These are phyloP conservation scores for Pemphigus obesinymphae DNA, from an alignment of 1,140 invertebrate species.

Conservation along the genomic window DNA sequence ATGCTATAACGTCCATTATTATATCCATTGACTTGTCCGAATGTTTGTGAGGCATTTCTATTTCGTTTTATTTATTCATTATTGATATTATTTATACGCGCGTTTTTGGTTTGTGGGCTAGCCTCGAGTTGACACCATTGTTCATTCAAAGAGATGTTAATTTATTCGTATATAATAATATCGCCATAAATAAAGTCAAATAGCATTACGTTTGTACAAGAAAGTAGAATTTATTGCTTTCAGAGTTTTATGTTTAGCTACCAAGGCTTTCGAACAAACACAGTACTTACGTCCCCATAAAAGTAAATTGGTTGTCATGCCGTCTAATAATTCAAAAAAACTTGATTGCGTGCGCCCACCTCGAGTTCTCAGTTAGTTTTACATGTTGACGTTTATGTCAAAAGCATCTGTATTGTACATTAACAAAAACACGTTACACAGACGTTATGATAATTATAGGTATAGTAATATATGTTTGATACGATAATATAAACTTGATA, in stretches of 20 bases:
- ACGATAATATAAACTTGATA: background rate
- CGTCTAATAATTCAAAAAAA: constrained; percentile 35
- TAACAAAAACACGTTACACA: background rate
- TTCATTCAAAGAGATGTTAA: constrained; percentile 26
- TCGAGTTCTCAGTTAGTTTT: constrained; percentile 7
- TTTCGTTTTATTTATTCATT: constrained; percentile 2
- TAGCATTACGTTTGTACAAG: background rate
- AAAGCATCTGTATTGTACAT: constrained; percentile 15
- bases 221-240: constrained; percentile 29
- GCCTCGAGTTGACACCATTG: constrained; percentile 24
- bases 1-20: background rate
- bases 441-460: background rate
- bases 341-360: constrained; percentile 21
- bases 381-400: constrained; percentile 32
- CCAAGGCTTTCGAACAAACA: constrained; percentile 28
- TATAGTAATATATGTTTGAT: background rate
- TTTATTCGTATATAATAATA: constrained; percentile 32
- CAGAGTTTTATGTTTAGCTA: constrained; percentile 36
- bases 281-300: constrained; percentile 38
- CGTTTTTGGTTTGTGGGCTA: background rate
- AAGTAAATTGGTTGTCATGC: constrained; percentile 39
- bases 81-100: background rate
- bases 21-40: background rate
- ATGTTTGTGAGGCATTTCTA: background rate
- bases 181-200: constrained; percentile 30